A percentile compares a stretch with the other conserved stretches of the same genome.
Evolutionary conservation across 1,140 invertebrate species (phyloP).

Genomic region (Cotesia typhae): DNA sequence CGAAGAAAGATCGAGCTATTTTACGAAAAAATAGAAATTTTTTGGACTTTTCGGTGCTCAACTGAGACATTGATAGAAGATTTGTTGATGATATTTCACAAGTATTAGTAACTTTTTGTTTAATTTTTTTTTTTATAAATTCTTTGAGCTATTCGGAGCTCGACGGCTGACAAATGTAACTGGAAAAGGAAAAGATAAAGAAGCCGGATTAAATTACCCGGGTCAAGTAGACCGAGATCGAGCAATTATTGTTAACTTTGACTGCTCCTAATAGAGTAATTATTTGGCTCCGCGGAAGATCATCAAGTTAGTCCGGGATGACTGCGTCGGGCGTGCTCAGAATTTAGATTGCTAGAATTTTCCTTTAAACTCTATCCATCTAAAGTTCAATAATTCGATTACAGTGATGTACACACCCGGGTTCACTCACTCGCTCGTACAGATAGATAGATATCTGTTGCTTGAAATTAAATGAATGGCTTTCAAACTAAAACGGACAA

Average conservation of each 20-base stretch:
- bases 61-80: too few species aligned
- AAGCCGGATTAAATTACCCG: too few species aligned
- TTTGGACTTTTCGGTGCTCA: too few species aligned
- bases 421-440: too few species aligned
- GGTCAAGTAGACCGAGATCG: background rate
- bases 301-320: constrained; percentile 22
- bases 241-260: constrained; percentile 15
- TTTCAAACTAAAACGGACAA: constrained; percentile 24
- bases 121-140: too few species aligned
- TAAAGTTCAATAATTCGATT: constrained; percentile 42
- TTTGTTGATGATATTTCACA: too few species aligned
- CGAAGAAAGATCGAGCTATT: too few species aligned
- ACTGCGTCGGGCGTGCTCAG: constrained; percentile 43
- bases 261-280: background rate
- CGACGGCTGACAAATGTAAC: too few species aligned
- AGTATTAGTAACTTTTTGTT: too few species aligned
- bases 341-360: constrained; percentile 44
- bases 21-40: too few species aligned
- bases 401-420: constrained; percentile 24
- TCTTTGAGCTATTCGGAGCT: too few species aligned
- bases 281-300: constrained; percentile 9
- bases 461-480: constrained; percentile 45
- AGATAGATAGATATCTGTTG: constrained; percentile 39
- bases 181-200: too few species aligned
- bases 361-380: constrained; percentile 31